Evolutionary conservation across 2,797 vertebrate genomes (phyloP).

Genomic region (Eospalax fontanierii): DNA sequence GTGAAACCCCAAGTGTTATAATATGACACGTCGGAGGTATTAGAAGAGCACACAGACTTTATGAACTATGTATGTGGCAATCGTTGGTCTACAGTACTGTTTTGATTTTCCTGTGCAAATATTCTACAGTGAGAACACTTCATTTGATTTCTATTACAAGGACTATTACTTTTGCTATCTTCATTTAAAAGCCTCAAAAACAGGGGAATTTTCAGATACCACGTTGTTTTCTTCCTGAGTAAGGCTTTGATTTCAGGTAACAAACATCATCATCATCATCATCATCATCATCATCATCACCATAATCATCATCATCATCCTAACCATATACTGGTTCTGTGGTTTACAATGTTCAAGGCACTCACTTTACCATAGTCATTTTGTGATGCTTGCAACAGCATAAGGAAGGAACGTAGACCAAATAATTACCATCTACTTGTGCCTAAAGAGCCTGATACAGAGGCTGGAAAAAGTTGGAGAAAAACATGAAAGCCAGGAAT

Average conservation of each 20-base stretch:
- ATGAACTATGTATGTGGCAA: neutral
- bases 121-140: neutral
- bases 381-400: neutral
- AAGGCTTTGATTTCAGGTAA: neutral
- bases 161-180: neutral
- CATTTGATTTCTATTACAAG: neutral
- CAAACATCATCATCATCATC: neutral
- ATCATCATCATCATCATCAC: neutral
- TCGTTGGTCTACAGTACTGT: neutral
- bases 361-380: neutral
- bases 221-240: constrained; percentile 13
- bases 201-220: neutral
- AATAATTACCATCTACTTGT: neutral
- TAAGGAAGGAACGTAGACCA: neutral
- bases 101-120: neutral
- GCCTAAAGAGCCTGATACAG: neutral
- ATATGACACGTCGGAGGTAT: neutral
- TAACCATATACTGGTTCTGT: neutral
- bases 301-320: neutral
- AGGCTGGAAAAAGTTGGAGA: neutral
- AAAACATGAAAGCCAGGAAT: neutral
- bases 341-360: neutral
- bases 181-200: neutral
- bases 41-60: neutral
- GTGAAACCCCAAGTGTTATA: neutral